Conservation (phyloP, 1,140 invertebrate species). For the Megalopta genalis region DNA sequence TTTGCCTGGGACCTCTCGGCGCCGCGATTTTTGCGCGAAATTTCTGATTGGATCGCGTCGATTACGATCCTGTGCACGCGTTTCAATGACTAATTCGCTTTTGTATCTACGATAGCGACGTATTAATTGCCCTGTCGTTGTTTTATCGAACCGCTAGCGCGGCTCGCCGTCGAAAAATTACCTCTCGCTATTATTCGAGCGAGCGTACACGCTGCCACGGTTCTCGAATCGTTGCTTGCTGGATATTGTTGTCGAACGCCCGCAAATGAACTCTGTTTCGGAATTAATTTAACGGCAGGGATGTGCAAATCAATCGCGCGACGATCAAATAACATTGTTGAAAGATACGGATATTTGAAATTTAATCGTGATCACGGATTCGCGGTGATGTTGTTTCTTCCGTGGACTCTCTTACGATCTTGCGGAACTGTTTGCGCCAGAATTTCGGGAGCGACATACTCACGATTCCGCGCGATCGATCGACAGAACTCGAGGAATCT, state of each 20-base stretch:
- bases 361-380: too few relatives aligned
- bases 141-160: background rate
- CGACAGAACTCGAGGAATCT: conserved; percentile 65
- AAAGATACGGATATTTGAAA: too few relatives aligned
- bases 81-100: conserved; percentile 33
- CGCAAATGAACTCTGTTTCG: background rate
- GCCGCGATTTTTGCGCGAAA: conserved; percentile 50
- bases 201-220: background rate
- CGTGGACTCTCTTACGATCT: too few relatives aligned
- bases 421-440: background rate
- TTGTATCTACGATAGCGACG: conserved; percentile 9
- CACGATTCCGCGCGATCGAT: conserved; percentile 62
- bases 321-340: background rate
- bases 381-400: too few relatives aligned
- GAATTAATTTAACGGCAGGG: background rate
- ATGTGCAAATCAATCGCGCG: background rate
- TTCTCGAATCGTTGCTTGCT: background rate
- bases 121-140: conserved; percentile 30
- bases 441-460: conserved; percentile 19
- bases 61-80: conserved; percentile 29
- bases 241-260: background rate
- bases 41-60: conserved; percentile 57
- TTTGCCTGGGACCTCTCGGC: conserved; percentile 34
- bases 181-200: conserved; percentile 4
- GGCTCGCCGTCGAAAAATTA: background rate